Conservation (phyloP, 2,888 invertebrate genomes). For the Stramonita haemastoma region DNA sequence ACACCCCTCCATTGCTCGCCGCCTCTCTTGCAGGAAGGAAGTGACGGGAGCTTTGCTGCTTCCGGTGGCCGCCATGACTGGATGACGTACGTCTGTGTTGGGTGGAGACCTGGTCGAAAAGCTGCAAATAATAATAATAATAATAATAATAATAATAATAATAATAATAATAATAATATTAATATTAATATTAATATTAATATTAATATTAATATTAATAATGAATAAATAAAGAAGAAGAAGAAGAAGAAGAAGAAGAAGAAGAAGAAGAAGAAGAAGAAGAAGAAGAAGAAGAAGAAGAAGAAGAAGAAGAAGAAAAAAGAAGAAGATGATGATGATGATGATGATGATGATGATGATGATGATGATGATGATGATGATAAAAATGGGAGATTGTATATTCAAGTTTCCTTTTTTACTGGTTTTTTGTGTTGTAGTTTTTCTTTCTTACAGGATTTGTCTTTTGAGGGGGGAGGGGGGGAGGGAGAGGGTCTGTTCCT, state of each 20-base stretch:
- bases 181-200: no score
- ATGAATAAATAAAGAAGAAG: no score
- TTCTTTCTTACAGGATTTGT: no score
- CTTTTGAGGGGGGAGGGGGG: no score
- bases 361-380: no score
- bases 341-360: constrained; percentile 7
- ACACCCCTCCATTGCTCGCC: background rate
- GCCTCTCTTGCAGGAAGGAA: constrained; percentile 12
- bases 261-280: background rate
- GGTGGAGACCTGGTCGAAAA: background rate
- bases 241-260: no score
- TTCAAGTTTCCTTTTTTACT: no score
- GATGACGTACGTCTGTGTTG: background rate
- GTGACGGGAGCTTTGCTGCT: background rate
- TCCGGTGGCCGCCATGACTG: background rate
- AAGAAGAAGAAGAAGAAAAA: background rate
- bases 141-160: background rate
- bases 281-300: background rate
- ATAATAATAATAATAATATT: no score
- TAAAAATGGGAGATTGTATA: no score
- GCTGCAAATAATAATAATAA: background rate
- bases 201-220: no score
- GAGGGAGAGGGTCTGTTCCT: no score
- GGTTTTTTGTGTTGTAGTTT: no score
- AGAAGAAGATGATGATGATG: constrained; percentile 14